Evolutionary conservation across 2,113 vertebrate species (phyloP).

Genomic region (Callipepla squamata): DNA sequence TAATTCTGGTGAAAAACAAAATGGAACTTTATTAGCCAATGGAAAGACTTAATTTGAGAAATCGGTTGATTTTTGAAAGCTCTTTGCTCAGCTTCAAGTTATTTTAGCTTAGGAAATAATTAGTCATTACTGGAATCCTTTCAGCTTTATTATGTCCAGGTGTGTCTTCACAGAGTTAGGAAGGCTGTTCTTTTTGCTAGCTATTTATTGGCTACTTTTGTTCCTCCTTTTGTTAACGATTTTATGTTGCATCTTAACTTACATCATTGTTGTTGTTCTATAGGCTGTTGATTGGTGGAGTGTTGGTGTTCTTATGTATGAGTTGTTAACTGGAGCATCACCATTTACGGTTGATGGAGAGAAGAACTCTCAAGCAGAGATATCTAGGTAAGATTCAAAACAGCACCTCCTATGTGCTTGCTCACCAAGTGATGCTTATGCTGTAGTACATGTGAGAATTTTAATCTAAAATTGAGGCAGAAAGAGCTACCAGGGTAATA

Average conservation of each 20-base stretch:
- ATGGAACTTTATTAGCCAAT: neutral
- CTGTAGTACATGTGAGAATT: neutral
- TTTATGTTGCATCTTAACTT: neutral
- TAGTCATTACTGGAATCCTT: neutral
- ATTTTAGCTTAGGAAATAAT: neutral
- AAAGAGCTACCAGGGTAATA: neutral
- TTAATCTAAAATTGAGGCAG: neutral
- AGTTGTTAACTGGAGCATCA: constrained; percentile 95
- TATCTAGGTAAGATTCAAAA: constrained; percentile 87
- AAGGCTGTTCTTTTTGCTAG: neutral
- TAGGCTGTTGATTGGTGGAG: constrained; percentile 99
- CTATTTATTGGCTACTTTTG: neutral
- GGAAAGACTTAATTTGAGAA: neutral
- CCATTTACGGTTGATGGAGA: constrained; percentile 98
- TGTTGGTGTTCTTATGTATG: constrained; percentile 97
- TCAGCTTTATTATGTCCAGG: neutral
- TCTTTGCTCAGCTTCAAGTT: neutral
- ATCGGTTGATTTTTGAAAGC: neutral
- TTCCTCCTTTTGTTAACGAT: neutral
- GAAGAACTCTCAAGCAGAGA: constrained; percentile 96
- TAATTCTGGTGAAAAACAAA: fast-evolving
- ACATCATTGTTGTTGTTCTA: constrained; percentile 28
- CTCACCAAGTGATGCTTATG: neutral
- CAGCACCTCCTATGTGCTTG: neutral
- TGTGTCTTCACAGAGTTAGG: neutral